A percentile compares a stretch with the other conserved stretches of the same genome.
These are phyloP conservation scores for Phyto melanocephala DNA, from an alignment of 2,888 invertebrate species.

Conservation along the genomic window DNA sequence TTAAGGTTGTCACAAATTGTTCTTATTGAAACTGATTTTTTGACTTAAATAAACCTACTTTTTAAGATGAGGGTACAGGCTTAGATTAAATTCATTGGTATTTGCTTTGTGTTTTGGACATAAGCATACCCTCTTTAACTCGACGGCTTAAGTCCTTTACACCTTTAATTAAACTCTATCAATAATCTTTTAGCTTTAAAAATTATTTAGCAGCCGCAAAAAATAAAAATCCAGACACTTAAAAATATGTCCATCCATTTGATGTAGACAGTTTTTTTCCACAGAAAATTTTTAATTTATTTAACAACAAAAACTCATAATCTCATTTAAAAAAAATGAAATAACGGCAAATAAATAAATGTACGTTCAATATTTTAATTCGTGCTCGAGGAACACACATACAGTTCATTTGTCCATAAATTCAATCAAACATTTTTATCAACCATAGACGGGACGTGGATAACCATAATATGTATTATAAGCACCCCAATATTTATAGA, in stretches of 20 bases:
- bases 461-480: constrained; percentile 63
- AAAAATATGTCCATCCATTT: background rate
- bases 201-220: too few species aligned
- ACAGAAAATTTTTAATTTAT: background rate
- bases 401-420: constrained; percentile 1
- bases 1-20: too few species aligned
- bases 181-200: too few species aligned
- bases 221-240: background rate
- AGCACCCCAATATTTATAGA: constrained; percentile 54
- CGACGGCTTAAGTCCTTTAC: too few species aligned
- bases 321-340: constrained; percentile 38
- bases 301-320: constrained; percentile 26
- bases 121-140: too few species aligned
- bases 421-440: constrained; percentile 32
- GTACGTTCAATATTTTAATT: background rate
- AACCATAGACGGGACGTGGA: constrained; percentile 49
- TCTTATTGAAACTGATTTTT: too few species aligned
- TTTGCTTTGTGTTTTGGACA: too few species aligned
- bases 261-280: background rate
- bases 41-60: too few species aligned
- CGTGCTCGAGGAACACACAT: background rate
- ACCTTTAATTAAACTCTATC: too few species aligned
- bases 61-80: too few species aligned
- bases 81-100: too few species aligned
- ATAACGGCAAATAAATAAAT: constrained; percentile 11